phyloP scores from a whole-genome alignment of 30 jellyfish, hydroid and myxozoan genomes.

The Mastigias papua region DNA sequence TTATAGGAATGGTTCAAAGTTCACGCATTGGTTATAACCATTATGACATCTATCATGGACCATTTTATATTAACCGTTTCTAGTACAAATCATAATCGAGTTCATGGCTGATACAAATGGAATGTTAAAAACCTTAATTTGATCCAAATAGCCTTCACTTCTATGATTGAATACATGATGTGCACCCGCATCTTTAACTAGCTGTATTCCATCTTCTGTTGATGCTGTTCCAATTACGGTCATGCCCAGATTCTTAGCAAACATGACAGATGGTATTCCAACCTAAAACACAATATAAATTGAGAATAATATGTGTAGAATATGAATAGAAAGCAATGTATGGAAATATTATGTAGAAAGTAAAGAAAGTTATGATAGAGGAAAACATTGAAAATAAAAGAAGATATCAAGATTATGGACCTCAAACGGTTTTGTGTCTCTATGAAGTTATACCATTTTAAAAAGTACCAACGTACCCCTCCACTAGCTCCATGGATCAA shows the following conservation, averaged over 20 bases:
- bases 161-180: conserved; percentile 77
- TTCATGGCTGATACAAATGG: too few relatives aligned
- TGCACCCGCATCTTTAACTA: conserved; percentile 73
- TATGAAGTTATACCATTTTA: too few relatives aligned
- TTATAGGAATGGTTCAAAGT: too few relatives aligned
- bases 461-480: conserved; percentile 93
- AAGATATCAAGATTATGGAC: too few relatives aligned
- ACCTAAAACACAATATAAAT: conserved; percentile 66
- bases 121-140: conserved; percentile 46
- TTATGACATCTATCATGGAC: background rate
- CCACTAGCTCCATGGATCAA: conserved; percentile 96
- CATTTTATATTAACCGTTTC: background rate
- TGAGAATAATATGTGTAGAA: too few relatives aligned
- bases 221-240: conserved; percentile 87
- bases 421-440: too few relatives aligned
- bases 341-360: too few relatives aligned
- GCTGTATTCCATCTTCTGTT: conserved; percentile 74
- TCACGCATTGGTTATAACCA: too few relatives aligned
- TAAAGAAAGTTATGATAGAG: too few relatives aligned
- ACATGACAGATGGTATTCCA: conserved; percentile 84
- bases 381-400: too few relatives aligned
- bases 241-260: conserved; percentile 75
- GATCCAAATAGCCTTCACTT: conserved; percentile 39
- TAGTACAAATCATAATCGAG: too few relatives aligned
- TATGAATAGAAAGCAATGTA: too few relatives aligned